These are phyloP conservation scores for Bos taurus DNA, from an alignment of 2,113 vertebrate species.

Conservation along the genomic window ARS-UCD2.0 NC_037339.1:32406001-32406500, in stretches of 20 bases:
- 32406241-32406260: not conserved
- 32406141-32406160: not conserved
- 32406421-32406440: not conserved
- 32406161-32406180: not conserved
- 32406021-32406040: not conserved
- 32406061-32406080: not conserved
- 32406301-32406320: not conserved
- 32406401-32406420: not conserved
- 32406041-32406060: not conserved
- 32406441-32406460: not conserved
- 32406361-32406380: not conserved
- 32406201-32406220: not conserved
- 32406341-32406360: not conserved
- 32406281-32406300: not conserved
- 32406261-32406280: not conserved
- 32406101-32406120: not conserved
- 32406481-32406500: too few species aligned
- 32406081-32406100: not conserved
- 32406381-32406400: not conserved
- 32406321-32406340: not conserved
- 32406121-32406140: not conserved
- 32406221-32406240: not conserved
- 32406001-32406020: not conserved
- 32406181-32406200: not conserved
- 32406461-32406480: too few species aligned